Base-by-base conservation (phyloP, 2,113 vertebrate genomes). In the Isichthys henryi region DNA sequence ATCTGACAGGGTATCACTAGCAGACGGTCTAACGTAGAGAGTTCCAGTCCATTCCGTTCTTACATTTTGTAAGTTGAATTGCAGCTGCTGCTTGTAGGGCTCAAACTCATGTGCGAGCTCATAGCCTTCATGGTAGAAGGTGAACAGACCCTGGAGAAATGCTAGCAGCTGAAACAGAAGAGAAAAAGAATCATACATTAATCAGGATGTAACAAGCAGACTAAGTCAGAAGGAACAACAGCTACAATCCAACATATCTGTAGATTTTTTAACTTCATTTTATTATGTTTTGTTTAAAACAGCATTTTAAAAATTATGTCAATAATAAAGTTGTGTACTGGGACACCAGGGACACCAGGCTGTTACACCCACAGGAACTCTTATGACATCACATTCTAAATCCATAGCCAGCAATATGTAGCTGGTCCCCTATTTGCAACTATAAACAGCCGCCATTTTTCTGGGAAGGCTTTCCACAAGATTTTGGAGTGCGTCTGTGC, bases 41-140 rank as follows among this genome's bases (percentile, higher is more conserved):
- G 62, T 2, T 27, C 23, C 27, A 9, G 62, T 21, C 77, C 43
- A n/a, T 13, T 27, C 3, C 43, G 46, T 80, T 62, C 97, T 98
- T 97, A 99, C 98, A 5, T 99, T 99, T 93, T 99, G 98, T 82
- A 99, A 96, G 95, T 99, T 99, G 96, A 98, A 99, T 94, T 99
- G 98, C 89, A 99, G 95, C 93, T 99, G 97, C 82, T 99, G 97
- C 92, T 99, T 99, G 93, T 99, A 99, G 0, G 98, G 98, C 50
- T 98, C 97, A 92, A 99, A 99, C 91, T 99, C 98, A 89, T 98
- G 97, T 90, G 98, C 98, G 91, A 99, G 96, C 93, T 99, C 98
- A 58, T 99, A 99, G 93, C 98, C 98, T 95, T 99, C 98, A 13
- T 99, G 98, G 95, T 99, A 99, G 95, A 99, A 99, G 0, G 98